Percentiles rank a stretch among this genome's conserved stretches.
Evolutionary conservation across 2,888 invertebrate species (phyloP).

Genomic region (Chalcis sispes): DNA sequence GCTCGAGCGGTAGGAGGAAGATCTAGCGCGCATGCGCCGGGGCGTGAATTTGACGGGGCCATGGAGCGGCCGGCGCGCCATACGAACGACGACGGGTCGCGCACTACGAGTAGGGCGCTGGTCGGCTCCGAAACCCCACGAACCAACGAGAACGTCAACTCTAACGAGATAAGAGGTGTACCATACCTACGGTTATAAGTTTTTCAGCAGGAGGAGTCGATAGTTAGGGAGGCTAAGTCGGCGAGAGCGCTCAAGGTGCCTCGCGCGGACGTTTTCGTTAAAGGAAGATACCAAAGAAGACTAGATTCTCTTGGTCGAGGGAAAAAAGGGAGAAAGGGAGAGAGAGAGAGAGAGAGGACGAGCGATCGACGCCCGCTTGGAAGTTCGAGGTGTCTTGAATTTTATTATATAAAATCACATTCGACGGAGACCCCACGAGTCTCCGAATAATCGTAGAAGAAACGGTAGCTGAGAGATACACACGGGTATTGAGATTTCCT

Average conservation of each 20-base stretch:
- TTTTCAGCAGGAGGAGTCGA: neutral
- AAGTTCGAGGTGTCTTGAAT: slow-evolving; percentile 13
- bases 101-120: slow-evolving; percentile 80
- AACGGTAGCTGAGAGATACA: too few relatives aligned
- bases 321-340: too few relatives aligned
- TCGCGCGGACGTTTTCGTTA: slow-evolving; percentile 7
- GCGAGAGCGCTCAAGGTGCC: slow-evolving; percentile 4
- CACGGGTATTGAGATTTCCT: neutral
- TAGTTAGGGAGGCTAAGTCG: slow-evolving; percentile 5
- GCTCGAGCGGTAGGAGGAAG: slow-evolving; percentile 31
- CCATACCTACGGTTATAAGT: too few relatives aligned
- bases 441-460: neutral
- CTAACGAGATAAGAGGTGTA: slow-evolving; percentile 53
- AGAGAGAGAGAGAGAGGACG: neutral
- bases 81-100: slow-evolving; percentile 81
- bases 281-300: too few relatives aligned
- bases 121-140: slow-evolving; percentile 74
- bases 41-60: slow-evolving; percentile 71
- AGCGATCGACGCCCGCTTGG: slow-evolving; percentile 45
- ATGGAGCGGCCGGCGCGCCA: slow-evolving; percentile 77
- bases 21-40: slow-evolving; percentile 72
- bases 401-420: slow-evolving; percentile 15
- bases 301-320: slow-evolving; percentile 30
- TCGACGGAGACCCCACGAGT: slow-evolving; percentile 34
- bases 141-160: slow-evolving; percentile 35